Percentiles rank a stretch among this genome's conserved stretches.
Evolutionary conservation across 2,797 vertebrate genomes (phyloP).

Genomic region (Myotis daubentonii): DNA sequence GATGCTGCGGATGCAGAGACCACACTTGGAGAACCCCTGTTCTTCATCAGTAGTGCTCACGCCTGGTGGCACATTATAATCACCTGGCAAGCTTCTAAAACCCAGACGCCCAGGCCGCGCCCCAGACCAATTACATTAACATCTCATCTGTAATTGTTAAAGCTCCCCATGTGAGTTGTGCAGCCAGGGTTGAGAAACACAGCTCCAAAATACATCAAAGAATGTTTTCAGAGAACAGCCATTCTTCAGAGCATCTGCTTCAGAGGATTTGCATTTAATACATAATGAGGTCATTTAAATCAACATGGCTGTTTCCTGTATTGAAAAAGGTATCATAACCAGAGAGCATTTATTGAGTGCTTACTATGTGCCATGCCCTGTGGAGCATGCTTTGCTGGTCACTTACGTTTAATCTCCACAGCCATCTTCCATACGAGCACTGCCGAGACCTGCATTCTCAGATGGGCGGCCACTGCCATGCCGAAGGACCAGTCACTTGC

Average conservation of each 20-base stretch:
- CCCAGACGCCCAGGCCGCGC: background rate
- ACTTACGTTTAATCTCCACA: background rate
- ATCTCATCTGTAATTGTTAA: background rate
- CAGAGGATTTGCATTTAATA: conserved; percentile 23
- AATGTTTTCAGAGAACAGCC: background rate
- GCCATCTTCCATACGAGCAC: background rate
- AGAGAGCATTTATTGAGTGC: conserved; percentile 3
- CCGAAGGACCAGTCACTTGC: background rate
- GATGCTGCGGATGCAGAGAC: background rate
- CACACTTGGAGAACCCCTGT: background rate
- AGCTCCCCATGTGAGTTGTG: background rate
- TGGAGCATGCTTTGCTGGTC: background rate
- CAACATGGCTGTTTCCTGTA: background rate
- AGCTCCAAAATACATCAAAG: background rate
- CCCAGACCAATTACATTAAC: background rate
- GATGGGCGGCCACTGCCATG: background rate
- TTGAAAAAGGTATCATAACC: background rate
- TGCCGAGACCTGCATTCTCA: background rate
- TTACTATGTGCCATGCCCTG: background rate
- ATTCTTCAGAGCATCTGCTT: background rate
- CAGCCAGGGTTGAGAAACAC: background rate
- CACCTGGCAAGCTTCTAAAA: background rate
- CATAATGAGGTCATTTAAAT: conserved; percentile 5
- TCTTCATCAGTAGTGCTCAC: background rate
- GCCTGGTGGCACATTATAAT: background rate